Conservation (phyloP, 2,113 vertebrate species). For the Amphiprion percula region DNA sequence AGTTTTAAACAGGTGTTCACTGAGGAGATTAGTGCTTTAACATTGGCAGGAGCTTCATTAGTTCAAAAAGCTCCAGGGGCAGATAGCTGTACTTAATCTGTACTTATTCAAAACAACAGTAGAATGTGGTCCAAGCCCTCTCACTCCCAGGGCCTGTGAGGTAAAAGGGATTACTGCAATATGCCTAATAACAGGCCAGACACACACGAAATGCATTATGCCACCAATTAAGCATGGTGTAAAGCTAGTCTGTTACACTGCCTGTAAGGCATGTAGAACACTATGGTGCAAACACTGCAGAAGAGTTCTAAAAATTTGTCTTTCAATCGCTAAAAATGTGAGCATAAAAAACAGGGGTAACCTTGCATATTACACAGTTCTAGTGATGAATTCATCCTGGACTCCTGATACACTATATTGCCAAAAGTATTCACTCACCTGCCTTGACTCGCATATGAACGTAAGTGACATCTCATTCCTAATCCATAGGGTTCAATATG, state of each 20-base stretch:
- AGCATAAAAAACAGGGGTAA: not conserved
- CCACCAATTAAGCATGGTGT: conserved; percentile 23
- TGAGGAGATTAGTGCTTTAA: not conserved
- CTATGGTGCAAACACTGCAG: not conserved
- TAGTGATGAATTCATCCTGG: not conserved
- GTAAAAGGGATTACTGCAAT: conserved; percentile 42
- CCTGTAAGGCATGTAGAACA: not conserved
- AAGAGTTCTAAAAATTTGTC: not conserved
- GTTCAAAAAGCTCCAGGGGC: conserved; percentile 2
- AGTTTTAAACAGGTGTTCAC: not conserved
- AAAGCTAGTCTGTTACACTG: not conserved
- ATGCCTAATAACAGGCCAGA: conserved; percentile 25
- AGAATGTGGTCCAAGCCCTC: conserved; percentile 26
- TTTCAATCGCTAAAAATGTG: not conserved
- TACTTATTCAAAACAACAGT: conserved; percentile 40
- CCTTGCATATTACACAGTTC: not conserved
- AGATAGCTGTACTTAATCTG: conserved; percentile 33
- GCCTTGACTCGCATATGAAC: too few species aligned
- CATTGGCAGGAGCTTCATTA: conserved; percentile 8
- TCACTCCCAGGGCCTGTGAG: conserved; percentile 32
- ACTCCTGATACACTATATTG: not conserved
- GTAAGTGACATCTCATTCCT: too few species aligned
- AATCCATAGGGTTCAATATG: too few species aligned
- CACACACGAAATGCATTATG: conserved; percentile 30
- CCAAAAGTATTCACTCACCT: too few species aligned